Evolutionary conservation across 1,140 invertebrate species (phyloP), one percentile per base, ranked within the genome.

Genomic region (Drosophila kikkawai): DNA sequence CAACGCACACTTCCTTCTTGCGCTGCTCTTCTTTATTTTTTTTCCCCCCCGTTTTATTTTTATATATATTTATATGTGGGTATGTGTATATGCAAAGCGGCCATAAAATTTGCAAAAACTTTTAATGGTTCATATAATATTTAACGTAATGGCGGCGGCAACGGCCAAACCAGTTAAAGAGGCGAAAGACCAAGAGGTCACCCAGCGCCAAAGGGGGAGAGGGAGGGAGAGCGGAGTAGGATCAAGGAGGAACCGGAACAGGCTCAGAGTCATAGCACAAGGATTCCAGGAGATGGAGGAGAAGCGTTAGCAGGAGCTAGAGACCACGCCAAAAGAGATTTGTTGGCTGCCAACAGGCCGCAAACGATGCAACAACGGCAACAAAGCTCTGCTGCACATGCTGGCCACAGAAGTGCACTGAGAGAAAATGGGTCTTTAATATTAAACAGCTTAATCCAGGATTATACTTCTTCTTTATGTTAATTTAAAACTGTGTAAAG

Each of bases 71-170:
- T 22, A 5, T 29, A 26, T 15, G 45, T 29, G 15, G 22, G 47
- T 48, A 29, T 48, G 65, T 80, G 69, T 88, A 80, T 88, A 88
- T 88, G 85, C 85, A 88, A 88, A 88, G 81, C 85, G 85, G 85
- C 79, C 75, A 88, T 88, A 88, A 88, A 88, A 88, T 88, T 91
- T 90, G 82, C 67, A 90, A 87, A 73, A 88, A 90, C 85, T 88
- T 88, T 88, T 88, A 88, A 88, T 88, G 85, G 85, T 90, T 90
- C 85, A 88, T 88, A 90, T 90, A 88, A 88, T 88, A 88, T 88
- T 88, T 88, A 88, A 88, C 85, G 81, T 88, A 88, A 90, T 88
- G 80, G 71, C 80, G 80, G 65, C 68, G 56, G 42, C 55, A 66
- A 51, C 42, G 64, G 65, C 75, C 75, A 80, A 82, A 82, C 83